These are phyloP conservation scores for Mythimna vitellina DNA, from an alignment of 2,888 invertebrate genomes.

Conservation along the genomic window DNA sequence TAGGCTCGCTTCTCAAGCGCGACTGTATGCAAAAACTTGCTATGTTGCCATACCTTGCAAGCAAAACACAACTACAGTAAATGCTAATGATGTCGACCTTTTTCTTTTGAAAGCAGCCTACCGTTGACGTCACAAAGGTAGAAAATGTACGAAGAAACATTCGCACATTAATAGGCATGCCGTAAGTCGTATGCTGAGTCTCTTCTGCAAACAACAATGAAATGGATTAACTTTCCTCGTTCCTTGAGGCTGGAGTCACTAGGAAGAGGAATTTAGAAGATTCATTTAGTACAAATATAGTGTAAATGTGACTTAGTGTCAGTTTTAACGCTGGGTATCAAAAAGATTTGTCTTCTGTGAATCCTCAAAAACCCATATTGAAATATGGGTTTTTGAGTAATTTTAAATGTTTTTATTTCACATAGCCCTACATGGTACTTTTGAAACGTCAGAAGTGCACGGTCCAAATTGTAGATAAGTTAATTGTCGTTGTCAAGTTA, in stretches of 20 bases:
- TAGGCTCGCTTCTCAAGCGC: conserved; percentile 26
- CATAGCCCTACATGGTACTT: too few relatives aligned
- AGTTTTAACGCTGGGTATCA: too few relatives aligned
- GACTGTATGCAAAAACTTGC: conserved; percentile 39
- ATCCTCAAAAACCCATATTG: too few relatives aligned
- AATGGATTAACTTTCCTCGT: conserved; percentile 54
- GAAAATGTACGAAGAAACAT: conserved; percentile 42
- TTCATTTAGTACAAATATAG: neutral
- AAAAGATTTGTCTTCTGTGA: too few relatives aligned
- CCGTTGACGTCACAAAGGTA: conserved; percentile 45
- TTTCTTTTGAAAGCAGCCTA: conserved; percentile 29
- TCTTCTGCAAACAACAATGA: conserved; percentile 61
- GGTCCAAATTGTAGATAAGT: too few relatives aligned
- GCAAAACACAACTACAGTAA: conserved; percentile 19
- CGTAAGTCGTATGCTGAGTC: conserved; percentile 45
- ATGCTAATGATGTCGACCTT: conserved; percentile 45
- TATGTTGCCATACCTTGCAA: conserved; percentile 13
- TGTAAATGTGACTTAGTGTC: too few relatives aligned
- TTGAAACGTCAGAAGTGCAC: too few relatives aligned
- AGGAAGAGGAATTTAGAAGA: conserved; percentile 15
- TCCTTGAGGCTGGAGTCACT: conserved; percentile 19
- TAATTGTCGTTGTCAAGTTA: too few relatives aligned
- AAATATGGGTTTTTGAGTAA: too few relatives aligned
- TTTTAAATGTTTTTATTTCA: too few relatives aligned
- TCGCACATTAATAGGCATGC: conserved; percentile 43